Percentiles rank a stretch among this genome's conserved stretches.
Evolutionary conservation across 2,113 vertebrate genomes (phyloP).

Genomic region (Pluvialis apricaria): DNA sequence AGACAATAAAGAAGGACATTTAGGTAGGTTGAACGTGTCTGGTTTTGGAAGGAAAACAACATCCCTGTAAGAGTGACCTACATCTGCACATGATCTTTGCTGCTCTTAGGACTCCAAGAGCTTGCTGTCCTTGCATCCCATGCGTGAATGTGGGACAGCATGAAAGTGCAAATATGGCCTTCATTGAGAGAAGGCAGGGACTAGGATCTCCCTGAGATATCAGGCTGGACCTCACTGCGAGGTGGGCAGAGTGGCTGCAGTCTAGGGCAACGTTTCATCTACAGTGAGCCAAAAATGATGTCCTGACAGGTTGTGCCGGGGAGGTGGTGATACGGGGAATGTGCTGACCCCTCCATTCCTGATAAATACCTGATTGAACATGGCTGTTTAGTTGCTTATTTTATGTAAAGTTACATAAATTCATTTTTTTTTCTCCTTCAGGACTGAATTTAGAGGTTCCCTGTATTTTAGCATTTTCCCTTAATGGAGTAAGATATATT

Average conservation of each 20-base stretch:
- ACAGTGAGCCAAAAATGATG: neutral
- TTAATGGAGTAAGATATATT: neutral
- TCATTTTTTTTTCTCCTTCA: neutral
- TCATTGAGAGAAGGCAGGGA: neutral
- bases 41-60: neutral
- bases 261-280: neutral
- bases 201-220: neutral
- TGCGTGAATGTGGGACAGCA: rapidly evolving
- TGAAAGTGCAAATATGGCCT: neutral
- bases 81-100: neutral
- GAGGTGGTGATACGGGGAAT: neutral
- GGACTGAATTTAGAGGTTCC: neutral
- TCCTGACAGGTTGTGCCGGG: neutral
- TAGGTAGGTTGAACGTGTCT: neutral
- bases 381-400: neutral
- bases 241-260: neutral
- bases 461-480: neutral
- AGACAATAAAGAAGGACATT: neutral
- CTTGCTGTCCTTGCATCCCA: neutral
- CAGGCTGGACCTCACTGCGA: neutral
- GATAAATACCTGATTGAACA: neutral
- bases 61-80: neutral
- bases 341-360: neutral
- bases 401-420: neutral
- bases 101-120: neutral